phyloP scores from a whole-genome alignment of 1,140 invertebrate genomes.

The Agrypnia vestita region DNA sequence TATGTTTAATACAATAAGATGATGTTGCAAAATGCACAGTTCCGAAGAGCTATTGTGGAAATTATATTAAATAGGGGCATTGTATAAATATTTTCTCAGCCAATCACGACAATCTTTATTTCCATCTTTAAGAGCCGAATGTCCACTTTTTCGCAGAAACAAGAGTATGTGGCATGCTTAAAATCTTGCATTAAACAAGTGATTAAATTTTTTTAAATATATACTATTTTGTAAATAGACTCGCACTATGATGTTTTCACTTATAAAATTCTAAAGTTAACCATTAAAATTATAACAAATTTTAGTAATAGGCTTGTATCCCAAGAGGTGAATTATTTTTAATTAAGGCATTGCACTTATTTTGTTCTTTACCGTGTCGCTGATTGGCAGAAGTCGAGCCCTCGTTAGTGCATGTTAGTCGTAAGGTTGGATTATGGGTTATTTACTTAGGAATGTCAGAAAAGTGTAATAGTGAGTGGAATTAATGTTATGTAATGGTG shows the following conservation, averaged over 20 bases:
- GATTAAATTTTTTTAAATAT: too few relatives aligned
- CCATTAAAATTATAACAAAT: background rate
- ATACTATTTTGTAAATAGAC: background rate
- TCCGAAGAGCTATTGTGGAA: slow-evolving; percentile 24
- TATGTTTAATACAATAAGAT: slow-evolving; percentile 26
- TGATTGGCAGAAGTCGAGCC: slow-evolving; percentile 43
- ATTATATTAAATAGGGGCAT: slow-evolving; percentile 38
- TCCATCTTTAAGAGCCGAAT: background rate
- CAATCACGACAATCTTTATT: slow-evolving; percentile 39
- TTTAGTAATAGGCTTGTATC: too few relatives aligned
- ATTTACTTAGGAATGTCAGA: slow-evolving; percentile 17
- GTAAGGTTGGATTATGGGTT: slow-evolving; percentile 52
- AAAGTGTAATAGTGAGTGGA: slow-evolving; percentile 15
- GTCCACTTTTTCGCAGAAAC: too few relatives aligned
- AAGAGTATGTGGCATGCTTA: too few relatives aligned
- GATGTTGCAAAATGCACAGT: slow-evolving; percentile 17
- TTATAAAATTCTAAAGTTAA: too few relatives aligned
- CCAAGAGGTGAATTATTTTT: too few relatives aligned
- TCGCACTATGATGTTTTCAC: slow-evolving; percentile 3
- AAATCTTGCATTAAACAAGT: too few relatives aligned
- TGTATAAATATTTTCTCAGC: slow-evolving; percentile 13
- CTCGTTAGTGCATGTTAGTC: slow-evolving; percentile 46
- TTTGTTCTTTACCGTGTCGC: background rate
- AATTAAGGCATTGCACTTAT: slow-evolving; percentile 8
- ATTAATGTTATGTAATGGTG: slow-evolving; percentile 28